Percentiles rank a stretch among this genome's conserved stretches.
Evolutionary conservation across 2,797 vertebrate species (phyloP).

Genomic region (Lacerta viridis): DNA sequence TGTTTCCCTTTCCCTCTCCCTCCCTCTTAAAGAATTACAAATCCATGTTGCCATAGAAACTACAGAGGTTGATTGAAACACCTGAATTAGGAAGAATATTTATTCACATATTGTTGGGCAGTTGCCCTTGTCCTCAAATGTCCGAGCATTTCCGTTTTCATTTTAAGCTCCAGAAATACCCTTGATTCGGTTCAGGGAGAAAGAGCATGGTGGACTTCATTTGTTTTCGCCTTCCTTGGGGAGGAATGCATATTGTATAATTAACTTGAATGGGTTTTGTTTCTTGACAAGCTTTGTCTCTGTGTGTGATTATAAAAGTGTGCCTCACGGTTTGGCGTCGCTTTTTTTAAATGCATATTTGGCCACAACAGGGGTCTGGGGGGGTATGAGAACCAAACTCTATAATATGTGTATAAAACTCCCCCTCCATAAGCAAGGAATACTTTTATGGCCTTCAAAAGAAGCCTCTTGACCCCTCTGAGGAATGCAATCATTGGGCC

Average conservation of each 20-base stretch:
- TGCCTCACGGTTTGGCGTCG: constrained; percentile 52
- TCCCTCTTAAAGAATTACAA: constrained; percentile 64
- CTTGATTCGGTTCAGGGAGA: neutral
- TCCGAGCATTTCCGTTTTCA: constrained; percentile 45
- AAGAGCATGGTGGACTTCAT: neutral
- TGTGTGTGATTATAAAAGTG: neutral
- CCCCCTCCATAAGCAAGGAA: neutral
- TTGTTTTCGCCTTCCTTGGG: neutral
- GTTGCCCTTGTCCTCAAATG: constrained; percentile 43
- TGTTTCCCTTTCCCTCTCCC: constrained; percentile 37
- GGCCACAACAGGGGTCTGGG: constrained; percentile 66
- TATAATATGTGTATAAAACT: constrained; percentile 62
- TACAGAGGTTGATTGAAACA: constrained; percentile 52
- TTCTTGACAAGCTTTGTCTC: neutral
- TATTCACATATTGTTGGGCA: constrained; percentile 59
- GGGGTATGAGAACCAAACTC: constrained; percentile 59
- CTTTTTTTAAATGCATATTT: constrained; percentile 23
- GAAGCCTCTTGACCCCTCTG: too few relatives aligned
- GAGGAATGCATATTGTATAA: constrained; percentile 55
- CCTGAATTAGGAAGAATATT: constrained; percentile 61
- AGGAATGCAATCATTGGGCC: constrained; percentile 24
- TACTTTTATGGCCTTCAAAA: too few relatives aligned
- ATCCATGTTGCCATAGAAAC: constrained; percentile 79
- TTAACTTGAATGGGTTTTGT: constrained; percentile 51
- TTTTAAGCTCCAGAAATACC: neutral